Conservation (phyloP, 2,113 vertebrate species). For the Toxotes chatareus region DNA sequence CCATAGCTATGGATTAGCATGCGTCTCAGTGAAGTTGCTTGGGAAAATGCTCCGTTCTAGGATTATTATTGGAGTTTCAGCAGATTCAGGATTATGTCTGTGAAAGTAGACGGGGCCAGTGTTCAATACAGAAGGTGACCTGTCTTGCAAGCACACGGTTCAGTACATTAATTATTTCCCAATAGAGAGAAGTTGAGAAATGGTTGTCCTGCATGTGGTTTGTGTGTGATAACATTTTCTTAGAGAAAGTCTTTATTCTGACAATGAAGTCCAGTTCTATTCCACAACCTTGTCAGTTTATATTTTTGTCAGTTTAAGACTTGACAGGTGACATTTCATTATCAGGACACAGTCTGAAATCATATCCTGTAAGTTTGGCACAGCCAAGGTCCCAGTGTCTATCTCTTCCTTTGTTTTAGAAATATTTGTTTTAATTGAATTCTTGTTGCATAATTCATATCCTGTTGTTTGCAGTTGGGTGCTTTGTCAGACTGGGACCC, state of each 20-base stretch:
- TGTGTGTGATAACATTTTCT: constrained; percentile 8
- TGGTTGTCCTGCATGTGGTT: background rate
- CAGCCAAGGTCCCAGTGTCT: constrained; percentile 66
- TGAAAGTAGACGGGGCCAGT: constrained; percentile 14
- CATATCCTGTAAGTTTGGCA: constrained; percentile 74
- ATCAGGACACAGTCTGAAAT: constrained; percentile 68
- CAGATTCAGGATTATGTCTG: constrained; percentile 19
- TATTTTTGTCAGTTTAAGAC: constrained; percentile 19
- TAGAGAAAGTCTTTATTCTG: background rate
- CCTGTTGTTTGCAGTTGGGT: constrained; percentile 82
- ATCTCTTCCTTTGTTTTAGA: constrained; percentile 79
- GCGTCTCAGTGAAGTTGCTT: background rate
- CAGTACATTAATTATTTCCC: background rate
- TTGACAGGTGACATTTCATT: constrained; percentile 60
- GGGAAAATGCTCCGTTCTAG: background rate
- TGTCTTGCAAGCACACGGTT: background rate
- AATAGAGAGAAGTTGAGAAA: background rate
- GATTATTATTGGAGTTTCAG: constrained; percentile 2
- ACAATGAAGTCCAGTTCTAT: background rate
- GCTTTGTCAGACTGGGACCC: constrained; percentile 69
- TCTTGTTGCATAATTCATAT: constrained; percentile 85
- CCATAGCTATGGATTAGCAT: background rate
- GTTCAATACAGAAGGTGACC: background rate
- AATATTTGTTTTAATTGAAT: constrained; percentile 82
- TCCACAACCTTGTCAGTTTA: background rate